Percentiles rank a stretch among this genome's conserved stretches.
These are phyloP conservation scores for Neogobius melanostomus DNA, from an alignment of 2,113 vertebrate genomes.

Conservation along the genomic window DNA sequence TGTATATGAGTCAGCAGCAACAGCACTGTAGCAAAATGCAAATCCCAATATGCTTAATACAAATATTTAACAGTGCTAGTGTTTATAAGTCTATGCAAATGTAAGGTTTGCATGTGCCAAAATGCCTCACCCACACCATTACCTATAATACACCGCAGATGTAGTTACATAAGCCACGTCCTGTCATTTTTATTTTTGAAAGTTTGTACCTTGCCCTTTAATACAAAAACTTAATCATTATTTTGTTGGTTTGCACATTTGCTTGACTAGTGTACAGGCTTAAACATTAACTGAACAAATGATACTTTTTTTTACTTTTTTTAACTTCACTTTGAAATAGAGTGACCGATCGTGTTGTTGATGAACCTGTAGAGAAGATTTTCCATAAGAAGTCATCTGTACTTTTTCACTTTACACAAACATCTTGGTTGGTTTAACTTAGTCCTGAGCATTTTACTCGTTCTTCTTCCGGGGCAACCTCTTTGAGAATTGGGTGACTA, in stretches of 20 bases:
- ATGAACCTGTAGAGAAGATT: too few species aligned
- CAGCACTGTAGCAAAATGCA: not conserved
- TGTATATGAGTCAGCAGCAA: not conserved
- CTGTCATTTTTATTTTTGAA: too few species aligned
- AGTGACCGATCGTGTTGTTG: too few species aligned
- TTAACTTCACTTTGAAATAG: too few species aligned
- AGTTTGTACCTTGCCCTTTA: not conserved
- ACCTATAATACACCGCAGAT: not conserved
- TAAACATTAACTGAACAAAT: not conserved
- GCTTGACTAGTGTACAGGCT: not conserved
- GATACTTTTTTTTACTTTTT: not conserved
- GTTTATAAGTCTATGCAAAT: constrained; percentile 24
- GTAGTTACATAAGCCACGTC: not conserved
- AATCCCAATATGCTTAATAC: constrained; percentile 7
- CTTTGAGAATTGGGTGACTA: too few species aligned
- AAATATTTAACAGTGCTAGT: constrained; percentile 27
- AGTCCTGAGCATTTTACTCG: too few species aligned
- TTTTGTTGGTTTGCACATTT: not conserved
- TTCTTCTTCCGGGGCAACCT: too few species aligned
- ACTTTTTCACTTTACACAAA: too few species aligned
- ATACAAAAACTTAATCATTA: not conserved
- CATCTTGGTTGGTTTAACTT: too few species aligned
- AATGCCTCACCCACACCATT: not conserved
- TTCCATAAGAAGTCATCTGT: too few species aligned
- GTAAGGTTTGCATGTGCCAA: constrained; percentile 34